Evolutionary conservation across 2,888 invertebrate genomes (phyloP).

Genomic region (Drosophila maculinotata): DNA sequence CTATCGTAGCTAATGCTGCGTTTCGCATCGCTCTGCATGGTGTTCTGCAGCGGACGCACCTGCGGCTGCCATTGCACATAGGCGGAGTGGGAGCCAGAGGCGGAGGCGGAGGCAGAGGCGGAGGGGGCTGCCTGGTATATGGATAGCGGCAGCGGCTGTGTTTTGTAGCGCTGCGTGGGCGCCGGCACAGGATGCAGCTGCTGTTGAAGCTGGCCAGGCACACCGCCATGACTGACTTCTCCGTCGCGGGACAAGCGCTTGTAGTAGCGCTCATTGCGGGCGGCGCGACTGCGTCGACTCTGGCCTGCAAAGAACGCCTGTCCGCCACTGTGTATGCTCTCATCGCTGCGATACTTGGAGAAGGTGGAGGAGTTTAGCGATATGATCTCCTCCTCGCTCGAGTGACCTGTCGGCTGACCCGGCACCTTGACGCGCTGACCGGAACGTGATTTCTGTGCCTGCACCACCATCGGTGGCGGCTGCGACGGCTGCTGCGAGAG

Average conservation of each 20-base stretch:
- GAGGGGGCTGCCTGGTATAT: conserved; percentile 69
- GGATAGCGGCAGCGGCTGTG: conserved; percentile 85
- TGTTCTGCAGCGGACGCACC: conserved; percentile 77
- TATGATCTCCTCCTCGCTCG: conserved; percentile 85
- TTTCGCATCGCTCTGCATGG: conserved; percentile 78
- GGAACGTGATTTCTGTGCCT: conserved; percentile 65
- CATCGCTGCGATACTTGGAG: conserved; percentile 89
- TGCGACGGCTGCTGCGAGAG: conserved; percentile 15
- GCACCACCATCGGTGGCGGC: not conserved
- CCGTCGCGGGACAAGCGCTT: conserved; percentile 91
- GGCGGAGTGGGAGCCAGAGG: conserved; percentile 48
- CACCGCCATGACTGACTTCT: conserved; percentile 85
- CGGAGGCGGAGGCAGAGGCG: conserved; percentile 11
- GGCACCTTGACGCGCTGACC: conserved; percentile 64
- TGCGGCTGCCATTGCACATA: conserved; percentile 81
- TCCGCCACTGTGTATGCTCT: conserved; percentile 88
- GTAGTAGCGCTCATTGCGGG: conserved; percentile 92
- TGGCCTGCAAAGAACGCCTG: conserved; percentile 71
- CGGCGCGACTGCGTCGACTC: conserved; percentile 89
- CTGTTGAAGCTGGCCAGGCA: conserved; percentile 64
- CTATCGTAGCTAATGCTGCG: conserved; percentile 85
- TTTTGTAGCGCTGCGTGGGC: conserved; percentile 86
- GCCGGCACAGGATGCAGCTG: conserved; percentile 82
- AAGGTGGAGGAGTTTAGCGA: conserved; percentile 90
- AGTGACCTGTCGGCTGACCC: conserved; percentile 54